Conservation (phyloP, 2,113 vertebrate species). For the Clarias gariepinus region DNA sequence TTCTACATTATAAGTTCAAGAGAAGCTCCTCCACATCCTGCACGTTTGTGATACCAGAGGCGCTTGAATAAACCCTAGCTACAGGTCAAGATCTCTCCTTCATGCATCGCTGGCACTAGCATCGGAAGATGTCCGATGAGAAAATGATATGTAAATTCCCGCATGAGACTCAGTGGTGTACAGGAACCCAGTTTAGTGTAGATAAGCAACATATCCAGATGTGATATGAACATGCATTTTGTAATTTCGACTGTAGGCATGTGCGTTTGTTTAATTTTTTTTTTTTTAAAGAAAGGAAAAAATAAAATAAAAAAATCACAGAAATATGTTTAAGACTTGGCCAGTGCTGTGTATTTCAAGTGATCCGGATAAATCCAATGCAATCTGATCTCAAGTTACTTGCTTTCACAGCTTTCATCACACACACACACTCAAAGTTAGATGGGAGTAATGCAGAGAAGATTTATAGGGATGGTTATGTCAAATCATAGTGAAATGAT, state of each 20-base stretch:
- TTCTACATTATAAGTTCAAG: background rate
- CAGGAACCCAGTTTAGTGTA: background rate
- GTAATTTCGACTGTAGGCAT: background rate
- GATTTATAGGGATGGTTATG: background rate
- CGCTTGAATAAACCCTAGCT: background rate
- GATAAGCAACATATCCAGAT: background rate
- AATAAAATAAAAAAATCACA: no score
- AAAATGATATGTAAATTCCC: background rate
- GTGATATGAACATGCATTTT: background rate
- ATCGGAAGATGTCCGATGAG: no score
- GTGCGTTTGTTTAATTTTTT: background rate
- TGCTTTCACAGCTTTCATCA: background rate
- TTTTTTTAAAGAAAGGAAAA: no score
- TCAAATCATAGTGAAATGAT: background rate
- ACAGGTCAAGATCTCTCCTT: background rate
- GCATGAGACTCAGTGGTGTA: background rate
- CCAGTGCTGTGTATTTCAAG: background rate
- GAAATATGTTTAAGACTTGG: background rate
- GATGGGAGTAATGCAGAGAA: background rate
- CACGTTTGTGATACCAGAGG: background rate
- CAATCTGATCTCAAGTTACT: background rate
- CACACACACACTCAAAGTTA: background rate
- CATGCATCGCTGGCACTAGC: background rate
- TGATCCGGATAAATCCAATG: constrained; percentile 2
- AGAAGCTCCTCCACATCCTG: background rate